Conservation (phyloP, 2,888 invertebrate genomes). For the Ectobius pallidus region DNA sequence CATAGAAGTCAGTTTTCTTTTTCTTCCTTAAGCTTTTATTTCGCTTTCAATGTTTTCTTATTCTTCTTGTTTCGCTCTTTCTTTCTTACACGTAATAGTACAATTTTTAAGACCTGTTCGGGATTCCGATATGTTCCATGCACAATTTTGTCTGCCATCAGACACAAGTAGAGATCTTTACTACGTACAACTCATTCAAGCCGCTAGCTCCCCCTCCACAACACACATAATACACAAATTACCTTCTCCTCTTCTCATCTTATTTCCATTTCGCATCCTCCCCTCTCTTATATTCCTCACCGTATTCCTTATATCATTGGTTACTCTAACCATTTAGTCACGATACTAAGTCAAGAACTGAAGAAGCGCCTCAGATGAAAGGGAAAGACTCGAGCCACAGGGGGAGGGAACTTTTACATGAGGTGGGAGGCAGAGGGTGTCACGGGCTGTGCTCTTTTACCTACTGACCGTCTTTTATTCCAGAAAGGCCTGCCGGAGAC, state of each 20-base stretch:
- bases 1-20: no score
- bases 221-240: no score
- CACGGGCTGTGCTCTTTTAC: conserved; percentile 1
- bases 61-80: no score
- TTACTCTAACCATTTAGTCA: conserved; percentile 6
- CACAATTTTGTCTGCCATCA: no score
- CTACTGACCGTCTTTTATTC: conserved; percentile 36
- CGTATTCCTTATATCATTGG: neutral
- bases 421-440: neutral
- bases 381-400: neutral
- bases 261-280: neutral
- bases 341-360: neutral
- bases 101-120: no score
- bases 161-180: no score
- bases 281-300: neutral
- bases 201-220: neutral
- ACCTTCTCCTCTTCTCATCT: neutral
- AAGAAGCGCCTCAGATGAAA: neutral
- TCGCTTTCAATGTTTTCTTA: no score
- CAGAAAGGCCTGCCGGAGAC: neutral
- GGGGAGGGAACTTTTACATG: neutral
- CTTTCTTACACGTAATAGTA: neutral
- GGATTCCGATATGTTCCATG: no score
- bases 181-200: neutral
- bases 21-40: no score